These are phyloP conservation scores for Drosophila parvula DNA, from an alignment of 1,140 invertebrate species.

Conservation along the genomic window DNA sequence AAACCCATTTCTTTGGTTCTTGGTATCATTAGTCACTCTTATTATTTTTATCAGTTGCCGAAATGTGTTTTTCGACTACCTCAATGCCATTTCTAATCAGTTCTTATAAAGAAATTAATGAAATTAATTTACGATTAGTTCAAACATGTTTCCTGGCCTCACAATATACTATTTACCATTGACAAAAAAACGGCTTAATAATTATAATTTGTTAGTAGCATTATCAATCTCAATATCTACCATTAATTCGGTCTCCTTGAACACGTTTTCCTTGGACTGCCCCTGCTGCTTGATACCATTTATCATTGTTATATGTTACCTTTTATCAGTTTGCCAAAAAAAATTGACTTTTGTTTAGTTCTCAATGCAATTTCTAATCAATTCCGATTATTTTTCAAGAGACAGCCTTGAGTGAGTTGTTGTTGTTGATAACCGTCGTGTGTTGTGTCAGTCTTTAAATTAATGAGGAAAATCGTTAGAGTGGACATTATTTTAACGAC, in stretches of 20 bases:
- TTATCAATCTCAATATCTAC: constrained; percentile 12
- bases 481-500: constrained; percentile 6
- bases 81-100: constrained; percentile 41
- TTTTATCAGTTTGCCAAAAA: constrained; percentile 21
- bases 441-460: constrained; percentile 13
- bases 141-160: background rate
- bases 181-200: constrained; percentile 6
- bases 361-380: constrained; percentile 46
- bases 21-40: constrained; percentile 4
- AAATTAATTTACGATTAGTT: constrained; percentile 28
- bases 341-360: constrained; percentile 2
- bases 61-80: constrained; percentile 18
- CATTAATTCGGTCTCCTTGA: constrained; percentile 1
- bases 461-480: constrained; percentile 16
- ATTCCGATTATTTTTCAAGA: constrained; percentile 18
- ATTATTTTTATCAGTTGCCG: constrained; percentile 14
- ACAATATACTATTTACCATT: background rate
- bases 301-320: constrained; percentile 5
- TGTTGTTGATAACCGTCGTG: constrained; percentile 16
- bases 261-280: constrained; percentile 12
- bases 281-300: background rate
- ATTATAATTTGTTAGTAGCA: background rate
- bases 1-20: background rate
- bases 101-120: background rate
- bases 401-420: constrained; percentile 35